Conservation (phyloP, 2,113 vertebrate species). For the Bufo gargarizans region DNA sequence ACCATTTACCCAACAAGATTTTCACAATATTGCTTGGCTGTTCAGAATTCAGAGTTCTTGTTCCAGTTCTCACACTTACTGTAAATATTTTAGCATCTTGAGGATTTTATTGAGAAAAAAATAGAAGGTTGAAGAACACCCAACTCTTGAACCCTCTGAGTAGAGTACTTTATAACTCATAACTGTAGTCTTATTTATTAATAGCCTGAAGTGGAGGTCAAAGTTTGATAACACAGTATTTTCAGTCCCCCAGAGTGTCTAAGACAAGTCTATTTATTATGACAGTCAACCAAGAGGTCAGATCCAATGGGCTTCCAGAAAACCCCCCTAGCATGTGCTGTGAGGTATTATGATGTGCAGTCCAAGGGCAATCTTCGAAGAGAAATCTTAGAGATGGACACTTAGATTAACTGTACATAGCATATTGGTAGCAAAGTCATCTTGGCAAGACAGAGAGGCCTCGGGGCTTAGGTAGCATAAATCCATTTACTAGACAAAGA, state of each 20-base stretch:
- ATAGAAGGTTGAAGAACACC: not conserved
- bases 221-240: conserved; percentile 36
- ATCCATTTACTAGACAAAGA: not conserved
- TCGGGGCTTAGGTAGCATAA: conserved; percentile 12
- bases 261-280: conserved; percentile 49
- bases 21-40: too few relatives aligned
- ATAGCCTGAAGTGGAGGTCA: conserved; percentile 34
- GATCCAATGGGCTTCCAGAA: conserved; percentile 30
- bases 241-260: not conserved
- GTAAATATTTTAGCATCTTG: not conserved
- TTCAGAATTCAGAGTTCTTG: too few relatives aligned
- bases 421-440: conserved; percentile 48
- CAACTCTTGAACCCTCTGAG: not conserved
- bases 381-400: conserved; percentile 40
- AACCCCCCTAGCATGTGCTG: conserved; percentile 39
- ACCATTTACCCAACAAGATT: too few relatives aligned
- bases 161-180: not conserved
- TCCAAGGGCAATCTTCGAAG: conserved; percentile 49
- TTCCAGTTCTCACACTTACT: too few relatives aligned
- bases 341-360: conserved; percentile 33
- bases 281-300: conserved; percentile 54
- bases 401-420: conserved; percentile 36
- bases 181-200: not conserved
- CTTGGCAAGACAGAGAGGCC: conserved; percentile 34
- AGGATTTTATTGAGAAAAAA: not conserved